Percentiles rank a stretch among this genome's conserved stretches.
These are phyloP conservation scores for Malthinus seriepunctatus DNA, from an alignment of 2,888 invertebrate species.

Conservation along the genomic window DNA sequence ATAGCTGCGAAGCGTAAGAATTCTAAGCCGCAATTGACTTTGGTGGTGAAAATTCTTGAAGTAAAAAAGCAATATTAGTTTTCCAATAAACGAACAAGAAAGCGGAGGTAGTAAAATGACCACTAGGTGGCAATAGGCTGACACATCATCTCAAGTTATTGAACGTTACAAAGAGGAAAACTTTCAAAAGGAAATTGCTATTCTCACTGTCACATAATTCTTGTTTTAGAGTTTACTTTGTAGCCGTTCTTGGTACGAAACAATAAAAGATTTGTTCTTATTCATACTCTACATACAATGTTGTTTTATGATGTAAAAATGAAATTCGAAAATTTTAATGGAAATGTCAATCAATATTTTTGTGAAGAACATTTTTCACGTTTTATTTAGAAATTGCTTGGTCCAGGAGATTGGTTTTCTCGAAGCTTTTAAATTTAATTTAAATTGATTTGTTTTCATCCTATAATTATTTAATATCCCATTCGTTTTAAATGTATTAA, in stretches of 20 bases:
- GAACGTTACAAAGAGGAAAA: constrained; percentile 18
- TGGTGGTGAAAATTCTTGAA: constrained; percentile 13
- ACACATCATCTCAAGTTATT: constrained; percentile 24
- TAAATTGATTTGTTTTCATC: too few species aligned
- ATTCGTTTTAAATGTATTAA: too few species aligned
- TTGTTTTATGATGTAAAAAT: too few species aligned
- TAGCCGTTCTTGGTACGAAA: background rate
- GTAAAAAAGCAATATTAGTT: constrained; percentile 24
- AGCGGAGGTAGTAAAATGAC: constrained; percentile 22
- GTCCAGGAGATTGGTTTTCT: too few species aligned
- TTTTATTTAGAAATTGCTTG: too few species aligned
- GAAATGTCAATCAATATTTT: too few species aligned
- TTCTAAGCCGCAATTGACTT: constrained; percentile 7
- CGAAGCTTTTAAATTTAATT: too few species aligned
- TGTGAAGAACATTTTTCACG: too few species aligned
- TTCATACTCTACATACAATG: too few species aligned
- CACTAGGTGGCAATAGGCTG: constrained; percentile 29
- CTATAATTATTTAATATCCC: too few species aligned
- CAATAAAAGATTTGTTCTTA: background rate
- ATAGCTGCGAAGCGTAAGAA: too few species aligned
- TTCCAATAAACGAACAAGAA: constrained; percentile 23
- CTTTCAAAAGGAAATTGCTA: constrained; percentile 16
- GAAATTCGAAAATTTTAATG: too few species aligned
- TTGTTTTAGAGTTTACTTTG: background rate
- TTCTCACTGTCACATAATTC: constrained; percentile 14